phyloP scores from a whole-genome alignment of 2,113 vertebrate genomes.

The Gymnobelideus leadbeateri region DNA sequence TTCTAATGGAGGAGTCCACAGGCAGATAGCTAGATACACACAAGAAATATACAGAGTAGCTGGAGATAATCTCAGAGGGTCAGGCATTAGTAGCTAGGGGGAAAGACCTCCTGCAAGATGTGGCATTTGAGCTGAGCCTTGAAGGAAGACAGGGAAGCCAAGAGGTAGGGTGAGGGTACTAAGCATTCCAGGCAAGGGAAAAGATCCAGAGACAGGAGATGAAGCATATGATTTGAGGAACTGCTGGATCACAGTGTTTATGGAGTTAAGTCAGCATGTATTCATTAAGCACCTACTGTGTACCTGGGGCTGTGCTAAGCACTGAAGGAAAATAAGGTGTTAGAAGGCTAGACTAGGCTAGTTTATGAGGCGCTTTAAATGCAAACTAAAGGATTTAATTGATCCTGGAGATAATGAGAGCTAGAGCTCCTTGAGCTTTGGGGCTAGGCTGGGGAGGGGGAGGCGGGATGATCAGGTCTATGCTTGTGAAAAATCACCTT shows the following conservation, averaged over 20 bases:
- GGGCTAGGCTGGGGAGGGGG: background rate
- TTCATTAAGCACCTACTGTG: background rate
- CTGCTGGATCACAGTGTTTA: background rate
- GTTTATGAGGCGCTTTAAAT: too few relatives aligned
- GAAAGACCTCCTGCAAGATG: too few relatives aligned
- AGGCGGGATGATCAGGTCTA: background rate
- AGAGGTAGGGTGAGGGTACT: too few relatives aligned
- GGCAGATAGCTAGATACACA: too few relatives aligned
- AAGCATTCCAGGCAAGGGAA: background rate
- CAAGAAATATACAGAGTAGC: too few relatives aligned
- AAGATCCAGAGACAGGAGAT: background rate
- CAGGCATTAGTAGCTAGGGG: too few relatives aligned
- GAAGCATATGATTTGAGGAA: background rate
- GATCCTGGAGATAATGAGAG: background rate
- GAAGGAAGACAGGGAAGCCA: too few relatives aligned
- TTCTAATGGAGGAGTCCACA: too few relatives aligned
- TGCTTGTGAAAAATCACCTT: background rate
- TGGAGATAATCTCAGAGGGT: too few relatives aligned
- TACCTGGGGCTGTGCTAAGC: background rate
- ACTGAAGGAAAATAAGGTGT: too few relatives aligned
- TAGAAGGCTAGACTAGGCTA: background rate
- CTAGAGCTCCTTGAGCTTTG: background rate
- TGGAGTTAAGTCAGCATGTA: background rate
- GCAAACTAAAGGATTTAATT: background rate
- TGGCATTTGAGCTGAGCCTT: too few relatives aligned